These are phyloP conservation scores for Megaceryle torquata DNA, from an alignment of 2,113 vertebrate species.

Conservation along the genomic window DNA sequence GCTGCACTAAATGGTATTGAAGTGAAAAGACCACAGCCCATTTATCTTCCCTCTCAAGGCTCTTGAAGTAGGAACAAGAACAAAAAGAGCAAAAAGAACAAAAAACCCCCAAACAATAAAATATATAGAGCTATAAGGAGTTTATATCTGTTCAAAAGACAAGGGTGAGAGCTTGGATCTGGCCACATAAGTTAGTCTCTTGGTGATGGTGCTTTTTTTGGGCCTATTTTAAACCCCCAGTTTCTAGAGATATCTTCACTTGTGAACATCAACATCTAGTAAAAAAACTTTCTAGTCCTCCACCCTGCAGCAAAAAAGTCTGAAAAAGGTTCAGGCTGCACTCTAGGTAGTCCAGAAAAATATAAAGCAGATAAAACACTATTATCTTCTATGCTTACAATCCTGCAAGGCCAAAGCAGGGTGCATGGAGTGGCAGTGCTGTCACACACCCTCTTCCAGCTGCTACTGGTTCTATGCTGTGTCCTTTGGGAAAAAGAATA, in stretches of 20 bases:
- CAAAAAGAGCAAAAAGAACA: neutral
- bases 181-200: neutral
- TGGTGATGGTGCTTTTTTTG: neutral
- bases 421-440: neutral
- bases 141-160: neutral
- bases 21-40: neutral
- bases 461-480: neutral
- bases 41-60: neutral
- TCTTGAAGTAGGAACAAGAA: neutral
- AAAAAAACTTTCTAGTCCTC: neutral
- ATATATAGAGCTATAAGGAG: neutral
- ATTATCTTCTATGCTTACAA: neutral
- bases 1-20: neutral
- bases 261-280: neutral
- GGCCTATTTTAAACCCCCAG: fast-evolving
- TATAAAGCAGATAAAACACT: neutral
- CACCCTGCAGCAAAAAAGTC: neutral
- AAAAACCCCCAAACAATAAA: too few relatives aligned
- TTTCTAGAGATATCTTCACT: neutral
- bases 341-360: neutral
- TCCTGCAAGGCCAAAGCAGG: neutral
- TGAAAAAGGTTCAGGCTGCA: neutral
- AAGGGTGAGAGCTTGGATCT: neutral
- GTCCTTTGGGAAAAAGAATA: neutral
- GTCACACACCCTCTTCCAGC: neutral